Percentiles rank a stretch among this genome's conserved stretches.
These are phyloP conservation scores for Rhadinocentrus ornatus DNA, from an alignment of 2,797 vertebrate species.

Conservation along the genomic window DNA sequence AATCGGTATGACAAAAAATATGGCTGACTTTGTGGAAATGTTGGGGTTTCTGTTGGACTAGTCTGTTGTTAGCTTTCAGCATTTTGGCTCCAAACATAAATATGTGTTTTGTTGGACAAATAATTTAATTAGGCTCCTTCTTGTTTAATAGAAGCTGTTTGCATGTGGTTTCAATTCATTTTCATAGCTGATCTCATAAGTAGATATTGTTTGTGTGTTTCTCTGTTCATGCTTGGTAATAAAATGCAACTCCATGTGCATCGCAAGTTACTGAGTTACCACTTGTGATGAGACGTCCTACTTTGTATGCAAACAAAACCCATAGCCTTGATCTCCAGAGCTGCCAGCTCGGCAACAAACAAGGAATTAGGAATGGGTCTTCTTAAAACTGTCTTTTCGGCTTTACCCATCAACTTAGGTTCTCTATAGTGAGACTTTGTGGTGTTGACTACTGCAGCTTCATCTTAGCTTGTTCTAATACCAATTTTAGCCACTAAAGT, in stretches of 20 bases:
- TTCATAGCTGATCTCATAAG: too few relatives aligned
- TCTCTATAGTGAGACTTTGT: background rate
- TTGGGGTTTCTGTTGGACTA: too few relatives aligned
- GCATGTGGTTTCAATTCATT: too few relatives aligned
- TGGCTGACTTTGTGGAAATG: too few relatives aligned
- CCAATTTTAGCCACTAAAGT: background rate
- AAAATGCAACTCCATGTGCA: background rate
- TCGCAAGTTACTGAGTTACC: background rate
- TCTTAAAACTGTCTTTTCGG: background rate
- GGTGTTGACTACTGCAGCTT: background rate
- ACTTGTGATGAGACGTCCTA: background rate
- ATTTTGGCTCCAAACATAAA: too few relatives aligned
- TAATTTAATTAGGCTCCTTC: too few relatives aligned
- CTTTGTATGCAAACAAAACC: background rate
- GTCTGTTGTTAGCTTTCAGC: too few relatives aligned
- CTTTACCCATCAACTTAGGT: background rate
- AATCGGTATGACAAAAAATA: too few relatives aligned
- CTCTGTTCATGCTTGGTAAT: background rate
- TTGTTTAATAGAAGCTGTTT: too few relatives aligned
- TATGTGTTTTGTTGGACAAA: too few relatives aligned
- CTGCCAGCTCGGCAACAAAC: background rate
- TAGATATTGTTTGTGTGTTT: background rate
- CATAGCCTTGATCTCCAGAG: background rate
- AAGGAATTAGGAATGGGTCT: background rate
- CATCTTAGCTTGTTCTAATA: background rate